phyloP scores from a whole-genome alignment of 2,113 vertebrate genomes.

The Triplophysa dalaica region DNA sequence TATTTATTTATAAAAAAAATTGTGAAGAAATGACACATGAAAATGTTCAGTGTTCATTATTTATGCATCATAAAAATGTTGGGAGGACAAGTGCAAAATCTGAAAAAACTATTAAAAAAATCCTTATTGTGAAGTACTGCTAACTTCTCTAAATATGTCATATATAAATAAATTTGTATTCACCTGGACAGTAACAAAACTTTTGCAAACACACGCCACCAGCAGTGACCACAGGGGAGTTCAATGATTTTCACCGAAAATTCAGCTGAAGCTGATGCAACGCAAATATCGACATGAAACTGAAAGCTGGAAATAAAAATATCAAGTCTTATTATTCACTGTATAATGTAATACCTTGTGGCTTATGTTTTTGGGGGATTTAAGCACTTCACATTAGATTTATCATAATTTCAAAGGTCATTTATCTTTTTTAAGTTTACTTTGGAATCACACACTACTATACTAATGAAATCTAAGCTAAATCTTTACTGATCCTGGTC shows the following conservation, averaged over 20 bases:
- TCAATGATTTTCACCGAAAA: background rate
- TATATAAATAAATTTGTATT: too few relatives aligned
- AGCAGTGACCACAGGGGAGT: background rate
- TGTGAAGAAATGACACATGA: too few relatives aligned
- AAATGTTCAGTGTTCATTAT: too few relatives aligned
- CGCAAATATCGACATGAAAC: background rate
- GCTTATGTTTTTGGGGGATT: background rate
- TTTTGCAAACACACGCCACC: background rate
- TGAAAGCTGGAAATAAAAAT: background rate
- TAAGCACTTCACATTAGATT: constrained; percentile 3
- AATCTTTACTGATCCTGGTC: constrained; percentile 17
- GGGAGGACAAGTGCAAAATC: too few relatives aligned
- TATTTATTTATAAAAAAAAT: too few relatives aligned
- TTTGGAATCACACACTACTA: constrained; percentile 9
- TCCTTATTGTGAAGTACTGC: too few relatives aligned
- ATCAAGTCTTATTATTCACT: background rate
- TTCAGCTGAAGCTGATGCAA: too few relatives aligned
- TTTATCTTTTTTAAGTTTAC: constrained; percentile 33
- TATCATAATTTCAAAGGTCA: constrained; percentile 15
- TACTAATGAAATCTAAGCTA: background rate
- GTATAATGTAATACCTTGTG: background rate
- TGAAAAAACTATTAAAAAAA: too few relatives aligned
- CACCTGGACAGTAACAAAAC: background rate
- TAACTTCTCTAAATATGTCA: too few relatives aligned
- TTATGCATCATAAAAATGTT: too few relatives aligned